Evolutionary conservation across 64 coral and sea anemone genomes (phyloP), one percentile per base, ranked within the genome.

Genomic region (Stichodactyla mertensii): DNA sequence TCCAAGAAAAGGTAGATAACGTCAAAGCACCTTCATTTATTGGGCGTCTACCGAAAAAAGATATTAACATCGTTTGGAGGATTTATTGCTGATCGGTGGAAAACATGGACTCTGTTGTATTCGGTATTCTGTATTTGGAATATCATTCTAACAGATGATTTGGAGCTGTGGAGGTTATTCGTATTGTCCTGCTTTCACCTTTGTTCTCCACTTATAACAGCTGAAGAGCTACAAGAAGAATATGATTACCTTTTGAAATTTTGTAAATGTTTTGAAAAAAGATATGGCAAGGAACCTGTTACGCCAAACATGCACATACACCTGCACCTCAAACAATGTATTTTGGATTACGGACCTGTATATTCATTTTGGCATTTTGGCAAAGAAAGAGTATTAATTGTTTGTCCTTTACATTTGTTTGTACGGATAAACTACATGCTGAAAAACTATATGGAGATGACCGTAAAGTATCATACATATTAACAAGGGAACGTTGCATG

Each of bases 301-400:
- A 94, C 88, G 60, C 92, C 92, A 62, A 94, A 94, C 77, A 94
- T 91, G 92, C 92, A 94, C 36, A 79, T 94, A 10, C 92, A 94
- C 56, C 83, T 62, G 14, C 92, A 94, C 82, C 62, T 90, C 51
- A 80, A 70, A 57, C 79, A 93, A 28, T 93, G 70, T 55, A 86
- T 89, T 64, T 57, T 79, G 26, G 91, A 93, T 64, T 93, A 86
- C 85, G 87, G 91, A 6, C 87, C 91, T 36, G 36, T 89, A 57
- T 86, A 86, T 82, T 74, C 54, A 22, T 93, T 93, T 79, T 88
- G 91, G 86, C 66, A n/a, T n/a, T n/a, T 79, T 79, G 77, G 52
- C 77, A 79, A 52, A 79, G 77, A 79, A 79, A 79, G 82, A 84
- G 82, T 84, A 20, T 1, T 1, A 31, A 31, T 31, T 31, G 28